Conservation (phyloP, 2,888 invertebrate genomes). For the Rotaria socialis region DNA sequence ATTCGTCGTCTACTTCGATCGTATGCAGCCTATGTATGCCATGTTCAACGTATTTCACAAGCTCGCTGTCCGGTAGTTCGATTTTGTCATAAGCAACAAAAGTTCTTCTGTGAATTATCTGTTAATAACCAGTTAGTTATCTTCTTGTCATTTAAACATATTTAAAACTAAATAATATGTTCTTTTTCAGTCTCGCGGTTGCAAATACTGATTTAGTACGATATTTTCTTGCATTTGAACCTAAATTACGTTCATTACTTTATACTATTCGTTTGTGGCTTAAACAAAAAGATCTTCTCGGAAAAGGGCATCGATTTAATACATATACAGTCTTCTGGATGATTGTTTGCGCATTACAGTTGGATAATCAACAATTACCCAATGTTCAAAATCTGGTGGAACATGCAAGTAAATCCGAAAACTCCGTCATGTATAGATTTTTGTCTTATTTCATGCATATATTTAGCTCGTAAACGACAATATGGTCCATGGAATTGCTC, state of each 20-base stretch:
- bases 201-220: background rate
- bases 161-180: background rate
- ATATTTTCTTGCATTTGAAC: constrained; percentile 1
- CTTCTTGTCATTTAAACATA: background rate
- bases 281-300: constrained; percentile 20
- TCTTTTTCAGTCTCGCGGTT: background rate
- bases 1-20: constrained; percentile 29
- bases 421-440: too few species aligned
- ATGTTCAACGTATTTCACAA: constrained; percentile 25
- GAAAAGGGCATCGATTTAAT: constrained; percentile 16
- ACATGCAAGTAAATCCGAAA: background rate
- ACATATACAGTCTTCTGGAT: constrained; percentile 5
- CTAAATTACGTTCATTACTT: constrained; percentile 22
- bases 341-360: background rate
- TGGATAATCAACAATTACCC: background rate
- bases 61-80: constrained; percentile 34
- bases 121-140: constrained; percentile 11
- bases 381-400: background rate
- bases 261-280: constrained; percentile 16
- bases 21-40: constrained; percentile 6
- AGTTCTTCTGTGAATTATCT: constrained; percentile 4
- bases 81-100: constrained; percentile 35
- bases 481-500: constrained; percentile 34
- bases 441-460: background rate
- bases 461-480: background rate